Conservation (phyloP, 1,140 invertebrate species). For the Helicoverpa armigera region DNA sequence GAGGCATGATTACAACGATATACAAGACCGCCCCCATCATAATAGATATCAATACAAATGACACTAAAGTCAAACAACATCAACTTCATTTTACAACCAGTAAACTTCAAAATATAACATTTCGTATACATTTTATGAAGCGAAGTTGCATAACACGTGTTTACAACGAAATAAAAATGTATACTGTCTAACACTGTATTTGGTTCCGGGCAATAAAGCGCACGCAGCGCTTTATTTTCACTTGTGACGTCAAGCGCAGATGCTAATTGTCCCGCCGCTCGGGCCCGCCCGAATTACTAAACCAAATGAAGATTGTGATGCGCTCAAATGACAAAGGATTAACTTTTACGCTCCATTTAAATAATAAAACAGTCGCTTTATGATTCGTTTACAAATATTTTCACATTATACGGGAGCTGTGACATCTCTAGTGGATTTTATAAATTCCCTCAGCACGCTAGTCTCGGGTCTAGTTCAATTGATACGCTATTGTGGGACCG, state of each 20-base stretch:
- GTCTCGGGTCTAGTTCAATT: constrained; percentile 27
- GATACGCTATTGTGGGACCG: constrained; percentile 20
- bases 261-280: constrained; percentile 1
- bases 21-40: too few relatives aligned
- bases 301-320: constrained; percentile 8
- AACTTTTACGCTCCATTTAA: neutral
- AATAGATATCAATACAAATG: neutral
- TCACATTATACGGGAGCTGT: neutral
- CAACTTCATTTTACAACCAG: constrained; percentile 13
- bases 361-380: constrained; percentile 12
- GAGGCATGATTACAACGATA: too few relatives aligned
- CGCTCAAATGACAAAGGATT: neutral
- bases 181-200: neutral
- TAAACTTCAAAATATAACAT: constrained; percentile 14
- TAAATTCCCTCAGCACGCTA: constrained; percentile 8
- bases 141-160: constrained; percentile 9
- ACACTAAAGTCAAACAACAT: constrained; percentile 12
- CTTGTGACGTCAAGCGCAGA: constrained; percentile 17
- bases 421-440: neutral
- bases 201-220: constrained; percentile 7
- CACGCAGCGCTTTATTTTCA: constrained; percentile 25
- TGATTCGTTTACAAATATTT: neutral
- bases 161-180: constrained; percentile 29
- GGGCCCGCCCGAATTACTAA: neutral
- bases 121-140: constrained; percentile 3